Evolutionary conservation across 1,140 invertebrate genomes (phyloP), one percentile per base, ranked within the genome.

Genomic region (Galendromus occidentalis): DNA sequence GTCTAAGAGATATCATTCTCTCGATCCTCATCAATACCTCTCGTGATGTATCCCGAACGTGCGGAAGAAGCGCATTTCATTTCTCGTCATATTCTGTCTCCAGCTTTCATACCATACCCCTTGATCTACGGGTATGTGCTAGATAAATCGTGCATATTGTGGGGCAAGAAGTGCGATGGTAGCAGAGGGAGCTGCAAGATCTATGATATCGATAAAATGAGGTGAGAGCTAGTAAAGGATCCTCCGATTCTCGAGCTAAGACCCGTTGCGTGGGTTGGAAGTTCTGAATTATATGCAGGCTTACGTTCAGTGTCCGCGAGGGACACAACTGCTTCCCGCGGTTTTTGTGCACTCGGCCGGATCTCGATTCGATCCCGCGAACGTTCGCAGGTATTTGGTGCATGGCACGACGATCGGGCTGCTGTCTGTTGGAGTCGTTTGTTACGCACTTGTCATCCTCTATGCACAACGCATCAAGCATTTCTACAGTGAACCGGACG

Each of bases 401-500:
- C 45, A 47, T 47, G 18, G 18, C 4, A 47, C 45, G 4, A 47
- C 45, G 18, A 47, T 47, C 14, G 45, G 45, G 4, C 28, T 47
- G 5, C 14, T 47, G 45, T 14, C 14, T 14, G 45, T 47, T 4
- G 45, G 18, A 47, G 45, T 47, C 28, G 28, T 47, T 14, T 47
- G 45, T 47, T 47, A 47, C 14, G 4, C 28, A 7, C 4, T 28
- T 5, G 45, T 47, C 4, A 28, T 47, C 7, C 14, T 47, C 28
- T 47, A 47, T 14, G 45, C 45, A 7, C 45, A 47, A 4, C 45
- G 45, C 4, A 47, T 47, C 28, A 47, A 47, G 28, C 45, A 47
- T 47, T 47, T 47, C 45, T 47, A 47, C 28, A 47, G 45, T 47
- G 45, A 47, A 47, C 45, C 45, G 18, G 45, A 47, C 14, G 45